These are phyloP conservation scores for Hoplias malabaricus DNA, from an alignment of 2,113 vertebrate genomes.

Conservation along the genomic window DNA sequence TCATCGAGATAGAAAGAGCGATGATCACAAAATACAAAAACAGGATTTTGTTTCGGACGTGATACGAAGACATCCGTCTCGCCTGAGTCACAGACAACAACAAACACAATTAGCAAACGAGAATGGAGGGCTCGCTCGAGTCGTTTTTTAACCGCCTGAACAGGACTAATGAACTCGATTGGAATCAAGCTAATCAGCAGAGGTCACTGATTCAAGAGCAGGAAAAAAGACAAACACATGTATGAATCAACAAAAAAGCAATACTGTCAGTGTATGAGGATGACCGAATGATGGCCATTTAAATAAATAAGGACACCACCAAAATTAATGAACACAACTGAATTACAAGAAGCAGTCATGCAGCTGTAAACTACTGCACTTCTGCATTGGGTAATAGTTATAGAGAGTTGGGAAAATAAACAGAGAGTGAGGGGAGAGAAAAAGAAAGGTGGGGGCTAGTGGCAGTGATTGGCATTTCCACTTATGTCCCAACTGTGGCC, in stretches of 20 bases:
- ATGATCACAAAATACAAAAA: conserved; percentile 41
- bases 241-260: not conserved
- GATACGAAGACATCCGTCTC: conserved; percentile 54
- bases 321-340: not conserved
- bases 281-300: not conserved
- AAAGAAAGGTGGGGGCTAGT: not conserved
- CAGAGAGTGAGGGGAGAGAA: not conserved
- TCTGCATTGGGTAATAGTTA: not conserved
- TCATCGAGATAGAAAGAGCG: conserved; percentile 43
- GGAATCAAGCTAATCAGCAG: conserved; percentile 59
- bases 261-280: not conserved
- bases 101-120: conserved; percentile 59
- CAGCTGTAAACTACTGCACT: not conserved
- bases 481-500: conserved; percentile 38
- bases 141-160: conserved; percentile 59
- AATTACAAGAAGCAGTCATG: not conserved
- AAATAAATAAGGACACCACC: not conserved
- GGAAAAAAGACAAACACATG: conserved; percentile 4
- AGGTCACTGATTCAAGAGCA: conserved; percentile 51
- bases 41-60: conserved; percentile 28
- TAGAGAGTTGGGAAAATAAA: not conserved
- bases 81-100: conserved; percentile 46
- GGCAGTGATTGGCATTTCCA: conserved; percentile 29
- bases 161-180: conserved; percentile 60
- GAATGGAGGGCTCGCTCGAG: conserved; percentile 47